These are phyloP conservation scores for Amiota minor DNA, from an alignment of 2,888 invertebrate species.

Conservation along the genomic window DNA sequence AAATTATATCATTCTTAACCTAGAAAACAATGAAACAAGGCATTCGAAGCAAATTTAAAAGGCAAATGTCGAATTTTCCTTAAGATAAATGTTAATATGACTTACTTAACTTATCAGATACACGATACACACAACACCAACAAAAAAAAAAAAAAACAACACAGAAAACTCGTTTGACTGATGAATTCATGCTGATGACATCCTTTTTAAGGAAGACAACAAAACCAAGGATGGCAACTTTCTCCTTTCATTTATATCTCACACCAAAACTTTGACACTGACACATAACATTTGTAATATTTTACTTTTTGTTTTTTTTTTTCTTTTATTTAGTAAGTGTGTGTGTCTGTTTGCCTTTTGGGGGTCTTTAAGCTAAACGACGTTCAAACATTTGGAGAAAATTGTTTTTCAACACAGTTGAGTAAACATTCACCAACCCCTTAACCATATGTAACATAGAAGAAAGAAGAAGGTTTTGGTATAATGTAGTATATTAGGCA, in stretches of 20 bases:
- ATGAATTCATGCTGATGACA: constrained; percentile 68
- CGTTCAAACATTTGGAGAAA: constrained; percentile 63
- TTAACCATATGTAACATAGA: neutral
- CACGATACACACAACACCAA: neutral
- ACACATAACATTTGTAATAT: constrained; percentile 65
- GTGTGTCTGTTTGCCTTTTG: constrained; percentile 15
- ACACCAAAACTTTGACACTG: constrained; percentile 40
- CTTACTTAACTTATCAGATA: constrained; percentile 37
- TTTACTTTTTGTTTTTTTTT: constrained; percentile 38
- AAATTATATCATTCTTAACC: too few species aligned
- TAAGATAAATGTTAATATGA: constrained; percentile 14
- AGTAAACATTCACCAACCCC: constrained; percentile 63
- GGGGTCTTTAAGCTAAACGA: constrained; percentile 5
- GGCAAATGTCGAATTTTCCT: neutral
- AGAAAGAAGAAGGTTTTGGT: neutral
- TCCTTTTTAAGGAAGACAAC: constrained; percentile 38
- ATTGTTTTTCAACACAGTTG: constrained; percentile 72
- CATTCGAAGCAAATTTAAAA: neutral
- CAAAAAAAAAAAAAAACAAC: constrained; percentile 36
- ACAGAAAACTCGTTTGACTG: constrained; percentile 69
- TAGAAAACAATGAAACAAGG: neutral
- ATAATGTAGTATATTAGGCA: neutral
- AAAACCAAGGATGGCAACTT: too few species aligned
- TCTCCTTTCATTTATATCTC: constrained; percentile 36
- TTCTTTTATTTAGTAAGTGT: neutral